Evolutionary conservation across 2,797 vertebrate genomes (phyloP), one percentile per base, ranked within the genome.

Genomic region (Nothura maculosa): DNA sequence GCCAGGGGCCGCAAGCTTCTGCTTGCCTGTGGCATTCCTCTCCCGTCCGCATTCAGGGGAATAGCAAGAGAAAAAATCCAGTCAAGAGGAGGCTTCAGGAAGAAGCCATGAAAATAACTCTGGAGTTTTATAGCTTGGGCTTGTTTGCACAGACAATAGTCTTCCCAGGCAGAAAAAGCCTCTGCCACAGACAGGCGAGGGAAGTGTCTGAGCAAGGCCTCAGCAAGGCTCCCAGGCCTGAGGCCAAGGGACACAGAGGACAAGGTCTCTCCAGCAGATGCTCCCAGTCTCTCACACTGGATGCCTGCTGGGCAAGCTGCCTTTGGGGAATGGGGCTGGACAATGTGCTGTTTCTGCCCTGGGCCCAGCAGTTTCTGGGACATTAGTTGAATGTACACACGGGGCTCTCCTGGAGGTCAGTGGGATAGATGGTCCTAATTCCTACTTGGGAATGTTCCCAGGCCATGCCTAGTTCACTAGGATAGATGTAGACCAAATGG

Each of bases 191-290:
- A 87, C n/a, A 47, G 32, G 17, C 4, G 7, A 38, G 82, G 72
- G 63, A 81, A 38, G 87, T 24, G 18, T 81, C 94, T 66, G 52
- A 62, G 32, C 47, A 12, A 48, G 47, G 22, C 11, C 47, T 48
- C 47, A 48, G 47, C 47, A 25, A 48, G 47, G 48, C 67, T 94
- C 92, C 60, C 76, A 63, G 92, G 60, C 94, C 70, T 18, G 69
- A 89, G 52, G 91, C 87, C 69, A 85, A 17, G 3, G 50, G 89
- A 42, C 27, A 58, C 14, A 85, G 54, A 81, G 34, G 91, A 85
- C 67, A 85, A 91, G 52, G 87, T 88, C 52, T 60, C 80, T 91
- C 47, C 67, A 67, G 60, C 89, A 86, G 91, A 94, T 83, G 75
- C 10, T 80, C 32, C 30, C 81, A 91, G 78, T 63, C 69, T 94